Percentiles rank a stretch among this genome's conserved stretches.
Evolutionary conservation across 2,888 invertebrate species (phyloP).

Genomic region (Cephus rjabovi): DNA sequence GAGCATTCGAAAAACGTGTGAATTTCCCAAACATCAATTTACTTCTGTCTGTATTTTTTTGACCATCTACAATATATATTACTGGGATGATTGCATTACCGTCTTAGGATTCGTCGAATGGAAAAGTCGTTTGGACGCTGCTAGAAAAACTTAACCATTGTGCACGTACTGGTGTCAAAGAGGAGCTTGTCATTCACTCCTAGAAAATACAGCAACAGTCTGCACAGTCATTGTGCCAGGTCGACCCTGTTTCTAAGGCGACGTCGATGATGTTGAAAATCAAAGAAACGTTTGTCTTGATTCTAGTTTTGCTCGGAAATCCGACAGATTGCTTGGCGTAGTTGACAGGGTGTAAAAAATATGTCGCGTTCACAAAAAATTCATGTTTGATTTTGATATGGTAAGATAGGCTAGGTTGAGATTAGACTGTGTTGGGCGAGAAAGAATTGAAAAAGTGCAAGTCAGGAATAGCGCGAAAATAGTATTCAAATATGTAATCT

Average conservation of each 20-base stretch:
- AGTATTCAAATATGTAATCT: neutral
- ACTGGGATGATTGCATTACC: too few relatives aligned
- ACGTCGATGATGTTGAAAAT: neutral
- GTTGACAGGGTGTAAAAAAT: neutral
- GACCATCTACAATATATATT: too few relatives aligned
- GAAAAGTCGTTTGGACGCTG: too few relatives aligned
- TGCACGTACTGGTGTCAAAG: too few relatives aligned
- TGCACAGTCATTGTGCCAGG: too few relatives aligned
- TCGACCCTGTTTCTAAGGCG: neutral
- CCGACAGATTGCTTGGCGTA: neutral
- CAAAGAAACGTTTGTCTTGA: neutral
- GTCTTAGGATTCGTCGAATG: too few relatives aligned
- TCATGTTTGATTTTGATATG: neutral
- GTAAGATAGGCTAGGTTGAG: neutral
- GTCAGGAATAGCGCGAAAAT: neutral
- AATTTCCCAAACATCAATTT: too few relatives aligned
- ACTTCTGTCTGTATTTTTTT: too few relatives aligned
- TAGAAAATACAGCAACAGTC: too few relatives aligned
- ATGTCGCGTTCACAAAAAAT: neutral
- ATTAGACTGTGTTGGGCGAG: neutral
- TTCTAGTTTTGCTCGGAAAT: neutral
- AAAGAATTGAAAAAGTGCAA: neutral
- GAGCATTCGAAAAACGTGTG: neutral
- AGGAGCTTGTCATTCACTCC: too few relatives aligned
- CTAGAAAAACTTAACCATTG: too few relatives aligned